These are phyloP conservation scores for Aulostomus chinensis DNA, from an alignment of 2,797 vertebrate genomes.

Conservation along the genomic window DNA sequence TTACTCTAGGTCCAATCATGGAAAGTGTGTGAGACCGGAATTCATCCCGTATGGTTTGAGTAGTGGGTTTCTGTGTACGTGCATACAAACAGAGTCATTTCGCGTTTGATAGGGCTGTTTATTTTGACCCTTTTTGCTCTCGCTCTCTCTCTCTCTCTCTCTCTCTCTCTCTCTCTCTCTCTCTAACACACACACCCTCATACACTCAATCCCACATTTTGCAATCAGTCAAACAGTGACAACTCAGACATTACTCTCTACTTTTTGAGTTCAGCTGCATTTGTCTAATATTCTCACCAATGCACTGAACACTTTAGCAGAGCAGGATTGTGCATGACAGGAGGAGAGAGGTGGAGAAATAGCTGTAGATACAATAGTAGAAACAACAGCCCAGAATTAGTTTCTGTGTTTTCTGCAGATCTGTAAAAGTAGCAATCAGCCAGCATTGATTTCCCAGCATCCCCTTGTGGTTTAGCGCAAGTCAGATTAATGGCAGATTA, in stretches of 20 bases:
- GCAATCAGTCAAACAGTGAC: constrained; percentile 50
- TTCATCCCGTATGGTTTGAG: too few relatives aligned
- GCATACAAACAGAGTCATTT: too few relatives aligned
- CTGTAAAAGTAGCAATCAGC: constrained; percentile 70
- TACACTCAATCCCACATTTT: constrained; percentile 6
- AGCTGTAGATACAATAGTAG: constrained; percentile 29
- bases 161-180: background rate
- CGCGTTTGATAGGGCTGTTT: too few relatives aligned
- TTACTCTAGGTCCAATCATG: too few relatives aligned
- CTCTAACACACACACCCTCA: background rate
- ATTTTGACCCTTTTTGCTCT: too few relatives aligned
- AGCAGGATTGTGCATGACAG: constrained; percentile 16
- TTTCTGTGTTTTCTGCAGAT: constrained; percentile 62
- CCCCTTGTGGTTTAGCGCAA: constrained; percentile 58
- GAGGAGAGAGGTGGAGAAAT: constrained; percentile 22
- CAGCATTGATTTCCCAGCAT: constrained; percentile 69
- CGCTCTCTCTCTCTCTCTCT: too few relatives aligned
- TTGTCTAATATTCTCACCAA: constrained; percentile 40
- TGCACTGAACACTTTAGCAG: constrained; percentile 23
- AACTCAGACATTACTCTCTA: constrained; percentile 25
- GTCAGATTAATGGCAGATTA: constrained; percentile 70
- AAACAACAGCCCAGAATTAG: constrained; percentile 14
- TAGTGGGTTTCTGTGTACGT: too few relatives aligned
- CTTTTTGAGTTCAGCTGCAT: constrained; percentile 37
- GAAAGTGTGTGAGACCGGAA: too few relatives aligned